These are phyloP conservation scores for Cerastis rubricosa DNA, from an alignment of 2,888 invertebrate genomes.

Conservation along the genomic window DNA sequence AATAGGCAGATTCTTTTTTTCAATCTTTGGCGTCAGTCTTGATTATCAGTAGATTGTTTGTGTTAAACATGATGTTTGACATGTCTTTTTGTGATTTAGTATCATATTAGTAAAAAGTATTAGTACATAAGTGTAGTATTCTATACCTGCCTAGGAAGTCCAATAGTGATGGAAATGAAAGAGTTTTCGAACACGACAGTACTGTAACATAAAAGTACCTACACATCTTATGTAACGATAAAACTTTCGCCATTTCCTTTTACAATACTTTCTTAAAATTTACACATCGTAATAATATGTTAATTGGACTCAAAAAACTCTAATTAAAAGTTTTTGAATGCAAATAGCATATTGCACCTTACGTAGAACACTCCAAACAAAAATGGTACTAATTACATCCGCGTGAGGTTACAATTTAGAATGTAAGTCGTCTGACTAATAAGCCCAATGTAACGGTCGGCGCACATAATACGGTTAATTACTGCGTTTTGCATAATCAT, in stretches of 20 bases:
- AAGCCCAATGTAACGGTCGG: slow-evolving; percentile 64
- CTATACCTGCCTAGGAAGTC: background rate
- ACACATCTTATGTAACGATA: slow-evolving; percentile 20
- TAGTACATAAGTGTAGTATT: background rate
- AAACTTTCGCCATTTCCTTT: slow-evolving; percentile 45
- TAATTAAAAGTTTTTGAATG: slow-evolving; percentile 63
- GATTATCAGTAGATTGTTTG: slow-evolving; percentile 4
- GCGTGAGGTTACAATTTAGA: slow-evolving; percentile 35
- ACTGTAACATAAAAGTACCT: slow-evolving; percentile 5
- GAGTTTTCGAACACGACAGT: slow-evolving; percentile 4
- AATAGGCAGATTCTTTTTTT: slow-evolving; percentile 19
- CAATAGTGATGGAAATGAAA: background rate
- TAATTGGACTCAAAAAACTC: slow-evolving; percentile 61
- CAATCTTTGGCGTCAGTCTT: background rate
- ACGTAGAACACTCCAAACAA: slow-evolving; percentile 2
- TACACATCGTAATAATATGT: slow-evolving; percentile 50
- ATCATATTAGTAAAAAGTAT: background rate
- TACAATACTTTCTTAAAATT: slow-evolving; percentile 62
- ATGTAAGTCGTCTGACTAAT: slow-evolving; percentile 36
- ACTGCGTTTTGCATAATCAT: slow-evolving; percentile 64
- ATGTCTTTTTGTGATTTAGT: background rate
- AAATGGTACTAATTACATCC: slow-evolving; percentile 31
- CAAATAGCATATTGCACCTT: slow-evolving; percentile 62
- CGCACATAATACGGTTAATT: slow-evolving; percentile 63
- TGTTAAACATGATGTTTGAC: background rate